These are phyloP conservation scores for Eumaeus atala DNA, from an alignment of 1,140 invertebrate species.

Conservation along the genomic window DNA sequence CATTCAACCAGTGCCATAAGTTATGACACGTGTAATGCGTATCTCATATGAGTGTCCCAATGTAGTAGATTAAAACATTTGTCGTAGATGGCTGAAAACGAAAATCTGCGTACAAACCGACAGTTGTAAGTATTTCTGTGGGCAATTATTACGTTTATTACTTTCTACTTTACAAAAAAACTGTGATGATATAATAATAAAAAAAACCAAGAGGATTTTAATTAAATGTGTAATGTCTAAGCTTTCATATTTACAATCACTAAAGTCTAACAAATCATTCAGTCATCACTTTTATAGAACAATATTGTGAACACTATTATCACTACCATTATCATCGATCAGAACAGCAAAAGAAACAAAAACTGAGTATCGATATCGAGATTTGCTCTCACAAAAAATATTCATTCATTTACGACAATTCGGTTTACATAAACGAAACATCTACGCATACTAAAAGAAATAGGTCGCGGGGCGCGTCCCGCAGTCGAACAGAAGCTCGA, in stretches of 20 bases:
- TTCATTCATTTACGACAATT: conserved; percentile 50
- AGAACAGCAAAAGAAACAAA: conserved; percentile 66
- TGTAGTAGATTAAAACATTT: too few relatives aligned
- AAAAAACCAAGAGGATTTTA: conserved; percentile 60
- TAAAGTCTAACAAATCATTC: conserved; percentile 67
- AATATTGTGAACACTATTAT: conserved; percentile 70
- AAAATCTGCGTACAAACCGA: too few relatives aligned
- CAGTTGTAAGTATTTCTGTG: too few relatives aligned
- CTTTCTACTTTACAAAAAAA: too few relatives aligned
- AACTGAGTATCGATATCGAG: conserved; percentile 69
- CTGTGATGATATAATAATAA: conserved; percentile 13
- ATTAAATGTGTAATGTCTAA: conserved; percentile 71
- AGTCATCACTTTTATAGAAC: conserved; percentile 68
- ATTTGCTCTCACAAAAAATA: conserved; percentile 57
- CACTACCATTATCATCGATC: conserved; percentile 63
- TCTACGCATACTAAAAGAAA: conserved; percentile 50
- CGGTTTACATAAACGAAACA: conserved; percentile 54
- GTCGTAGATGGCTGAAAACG: too few relatives aligned
- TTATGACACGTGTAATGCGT: too few relatives aligned
- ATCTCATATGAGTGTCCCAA: too few relatives aligned
- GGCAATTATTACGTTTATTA: too few relatives aligned
- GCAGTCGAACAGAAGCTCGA: conserved; percentile 26
- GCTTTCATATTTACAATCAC: conserved; percentile 70
- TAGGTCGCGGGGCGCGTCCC: conserved; percentile 11
- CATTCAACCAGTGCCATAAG: too few relatives aligned